These are phyloP conservation scores for Varecia variegata DNA, from an alignment of 2,797 vertebrate species.

Conservation along the genomic window DNA sequence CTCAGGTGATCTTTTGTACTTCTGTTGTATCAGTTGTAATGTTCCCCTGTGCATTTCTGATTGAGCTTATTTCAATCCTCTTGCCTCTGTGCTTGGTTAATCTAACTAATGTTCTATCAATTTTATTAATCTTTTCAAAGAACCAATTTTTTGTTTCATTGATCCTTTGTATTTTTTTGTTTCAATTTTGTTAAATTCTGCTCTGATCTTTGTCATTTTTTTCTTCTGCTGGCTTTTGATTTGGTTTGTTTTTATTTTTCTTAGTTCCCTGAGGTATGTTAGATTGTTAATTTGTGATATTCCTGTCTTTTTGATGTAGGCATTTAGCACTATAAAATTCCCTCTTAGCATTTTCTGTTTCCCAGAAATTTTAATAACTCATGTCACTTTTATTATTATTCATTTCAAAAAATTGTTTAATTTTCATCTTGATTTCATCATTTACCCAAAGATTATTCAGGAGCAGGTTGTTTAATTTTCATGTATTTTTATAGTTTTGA, in stretches of 20 bases:
- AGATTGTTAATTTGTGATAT: neutral
- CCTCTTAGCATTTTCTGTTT: neutral
- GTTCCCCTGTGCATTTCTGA: neutral
- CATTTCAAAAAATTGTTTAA: neutral
- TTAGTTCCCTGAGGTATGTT: neutral
- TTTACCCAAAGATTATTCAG: neutral
- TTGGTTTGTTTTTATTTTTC: neutral
- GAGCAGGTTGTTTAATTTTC: neutral
- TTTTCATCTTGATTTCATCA: neutral
- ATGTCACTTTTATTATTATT: neutral
- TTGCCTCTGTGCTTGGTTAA: neutral
- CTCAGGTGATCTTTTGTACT: neutral
- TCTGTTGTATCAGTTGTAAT: neutral
- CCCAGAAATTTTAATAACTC: neutral
- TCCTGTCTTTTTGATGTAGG: neutral
- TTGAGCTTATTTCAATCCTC: neutral
- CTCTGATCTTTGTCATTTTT: neutral
- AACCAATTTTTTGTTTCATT: neutral
- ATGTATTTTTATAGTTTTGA: neutral
- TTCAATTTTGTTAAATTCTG: neutral
- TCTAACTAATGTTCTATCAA: neutral
- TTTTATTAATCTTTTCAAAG: neutral
- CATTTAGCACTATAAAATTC: neutral
- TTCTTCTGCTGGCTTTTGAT: neutral
- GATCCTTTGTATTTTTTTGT: neutral